Evolutionary conservation across 2,797 vertebrate genomes (phyloP).

Genomic region (Pempheris klunzingeri): DNA sequence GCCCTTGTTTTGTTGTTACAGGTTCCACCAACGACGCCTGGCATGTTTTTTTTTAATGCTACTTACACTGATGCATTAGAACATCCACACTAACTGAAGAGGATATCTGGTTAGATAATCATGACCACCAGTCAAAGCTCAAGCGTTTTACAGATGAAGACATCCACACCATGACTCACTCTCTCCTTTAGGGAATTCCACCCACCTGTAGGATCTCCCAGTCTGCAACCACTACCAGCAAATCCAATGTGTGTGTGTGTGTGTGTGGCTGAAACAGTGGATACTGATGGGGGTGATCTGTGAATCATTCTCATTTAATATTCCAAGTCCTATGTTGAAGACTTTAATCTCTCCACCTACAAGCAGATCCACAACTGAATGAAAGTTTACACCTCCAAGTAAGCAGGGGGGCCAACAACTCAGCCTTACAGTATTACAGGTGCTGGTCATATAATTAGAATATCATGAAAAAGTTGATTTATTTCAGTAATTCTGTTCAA

Average conservation of each 20-base stretch:
- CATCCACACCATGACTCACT: slow-evolving; percentile 66
- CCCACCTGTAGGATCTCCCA: slow-evolving; percentile 50
- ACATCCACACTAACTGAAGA: slow-evolving; percentile 14
- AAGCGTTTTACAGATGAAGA: slow-evolving; percentile 25
- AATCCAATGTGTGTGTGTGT: slow-evolving; percentile 5
- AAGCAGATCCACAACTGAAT: neutral
- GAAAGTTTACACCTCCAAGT: neutral
- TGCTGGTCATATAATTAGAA: too few species aligned
- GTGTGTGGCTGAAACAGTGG: neutral
- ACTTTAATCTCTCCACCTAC: neutral
- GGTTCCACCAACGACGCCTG: too few species aligned
- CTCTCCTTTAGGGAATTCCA: slow-evolving; percentile 53
- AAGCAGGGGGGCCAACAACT: neutral
- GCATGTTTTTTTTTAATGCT: too few species aligned
- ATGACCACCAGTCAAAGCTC: slow-evolving; percentile 22
- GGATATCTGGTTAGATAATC: slow-evolving; percentile 70
- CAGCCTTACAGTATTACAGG: neutral
- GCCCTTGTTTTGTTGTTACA: too few species aligned
- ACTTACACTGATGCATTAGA: too few species aligned
- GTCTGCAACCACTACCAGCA: slow-evolving; percentile 2
- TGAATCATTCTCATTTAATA: slow-evolving; percentile 28
- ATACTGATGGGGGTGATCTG: neutral
- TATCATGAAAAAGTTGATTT: too few species aligned
- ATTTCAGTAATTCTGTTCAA: too few species aligned
- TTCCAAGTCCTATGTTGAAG: neutral